Evolutionary conservation across 2,113 vertebrate genomes (phyloP).

Genomic region (Dryoscopus gambensis): DNA sequence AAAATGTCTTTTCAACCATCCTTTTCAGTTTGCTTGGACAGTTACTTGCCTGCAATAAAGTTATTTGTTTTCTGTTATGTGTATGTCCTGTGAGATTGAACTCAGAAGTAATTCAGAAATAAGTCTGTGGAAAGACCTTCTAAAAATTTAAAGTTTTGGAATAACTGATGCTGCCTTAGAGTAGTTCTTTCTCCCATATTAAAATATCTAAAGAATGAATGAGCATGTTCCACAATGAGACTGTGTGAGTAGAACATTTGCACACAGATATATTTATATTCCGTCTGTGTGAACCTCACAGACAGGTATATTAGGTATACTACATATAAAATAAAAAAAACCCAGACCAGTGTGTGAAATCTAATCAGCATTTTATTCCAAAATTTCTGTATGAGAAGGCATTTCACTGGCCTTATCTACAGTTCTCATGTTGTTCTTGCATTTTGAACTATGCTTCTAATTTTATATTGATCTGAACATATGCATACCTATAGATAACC

Average conservation of each 20-base stretch:
- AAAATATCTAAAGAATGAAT: neutral
- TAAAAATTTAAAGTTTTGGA: neutral
- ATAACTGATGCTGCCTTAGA: neutral
- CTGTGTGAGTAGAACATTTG: neutral
- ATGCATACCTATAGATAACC: neutral
- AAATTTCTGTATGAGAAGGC: neutral
- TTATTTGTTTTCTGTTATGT: neutral
- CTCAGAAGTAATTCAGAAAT: neutral
- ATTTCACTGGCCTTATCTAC: neutral
- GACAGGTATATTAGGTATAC: neutral
- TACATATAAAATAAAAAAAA: neutral
- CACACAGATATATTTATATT: neutral
- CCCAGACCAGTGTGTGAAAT: neutral
- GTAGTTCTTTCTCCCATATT: neutral
- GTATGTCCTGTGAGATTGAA: neutral
- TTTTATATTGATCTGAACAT: neutral
- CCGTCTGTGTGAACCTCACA: neutral
- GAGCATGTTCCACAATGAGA: neutral
- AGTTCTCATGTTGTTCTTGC: neutral
- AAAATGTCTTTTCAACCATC: neutral
- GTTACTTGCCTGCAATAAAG: neutral
- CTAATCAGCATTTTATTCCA: neutral
- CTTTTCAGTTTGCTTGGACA: neutral
- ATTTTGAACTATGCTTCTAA: neutral
- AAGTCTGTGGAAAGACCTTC: neutral